Evolutionary conservation across 2,113 vertebrate genomes (phyloP), one percentile per base, ranked within the genome.

Genomic region (Engystomops pustulosus): DNA sequence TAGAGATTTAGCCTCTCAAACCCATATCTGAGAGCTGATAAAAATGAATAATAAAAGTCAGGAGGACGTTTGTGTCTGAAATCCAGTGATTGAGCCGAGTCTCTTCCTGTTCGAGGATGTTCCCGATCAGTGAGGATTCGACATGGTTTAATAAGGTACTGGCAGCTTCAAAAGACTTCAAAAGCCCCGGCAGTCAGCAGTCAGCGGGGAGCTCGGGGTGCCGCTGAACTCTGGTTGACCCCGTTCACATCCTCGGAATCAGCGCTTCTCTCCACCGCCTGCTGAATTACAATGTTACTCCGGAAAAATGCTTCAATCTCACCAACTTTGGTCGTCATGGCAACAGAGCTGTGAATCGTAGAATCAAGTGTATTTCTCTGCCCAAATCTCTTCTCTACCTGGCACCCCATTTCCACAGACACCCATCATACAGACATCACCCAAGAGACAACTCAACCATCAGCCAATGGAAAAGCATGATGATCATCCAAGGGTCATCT

Each of bases 141-240:
- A 81, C 79, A 70, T 38, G 79, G 65, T 81, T 70, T 81, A 81
- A 81, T 81, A 70, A 81, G 79, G 79, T 81, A 30, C 45, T 41
- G 77, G 67, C 65, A 70, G 79, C 79, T 70, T 81, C 79, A 70
- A 70, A 81, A 70, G 79, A 81, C 79, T 81, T 81, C 79, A 81
- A 81, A 81, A 53, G 79, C 18, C 25, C 45, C 79, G n/a, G 79
- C 79, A 49, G 79, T 47, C 41, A 70, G 27, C 79, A 65, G 62
- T 81, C 79, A 81, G 79, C 44, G 65, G 79, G 79, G 79, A 70
- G 65, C 65, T 7, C 20, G 20, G 79, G 62, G 79, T 25, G 79
- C 65, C 79, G 65, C 20, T 81, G 79, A 81, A 81, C 84, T 82
- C 79, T 85, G 11, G 20, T 74, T 47, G 77, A 80, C 44, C 79